Evolutionary conservation across 2,888 invertebrate species (phyloP).

Genomic region (Lutraria lutraria): DNA sequence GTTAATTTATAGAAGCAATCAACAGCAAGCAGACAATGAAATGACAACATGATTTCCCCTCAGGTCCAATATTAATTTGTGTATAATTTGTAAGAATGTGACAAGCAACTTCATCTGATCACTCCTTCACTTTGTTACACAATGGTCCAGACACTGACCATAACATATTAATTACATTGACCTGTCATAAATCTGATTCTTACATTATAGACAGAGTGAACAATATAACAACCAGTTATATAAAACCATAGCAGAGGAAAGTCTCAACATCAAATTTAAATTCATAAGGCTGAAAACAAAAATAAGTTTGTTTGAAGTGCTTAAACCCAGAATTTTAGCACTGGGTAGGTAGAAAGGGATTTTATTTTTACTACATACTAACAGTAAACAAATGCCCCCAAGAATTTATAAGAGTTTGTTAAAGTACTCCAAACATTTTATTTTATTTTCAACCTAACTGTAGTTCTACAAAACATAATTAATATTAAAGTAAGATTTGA

Average conservation of each 20-base stretch:
- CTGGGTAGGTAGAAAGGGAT: too few relatives aligned
- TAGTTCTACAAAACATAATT: not conserved
- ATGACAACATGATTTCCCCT: slow-evolving; percentile 30
- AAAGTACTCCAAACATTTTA: too few relatives aligned
- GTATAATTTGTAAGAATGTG: slow-evolving; percentile 40
- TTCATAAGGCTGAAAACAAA: too few relatives aligned
- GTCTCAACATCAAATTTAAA: too few relatives aligned
- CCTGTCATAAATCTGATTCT: slow-evolving; percentile 7
- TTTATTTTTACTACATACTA: too few relatives aligned
- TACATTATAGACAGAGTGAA: not conserved
- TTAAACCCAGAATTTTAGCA: too few relatives aligned
- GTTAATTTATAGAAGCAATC: not conserved
- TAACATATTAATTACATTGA: slow-evolving; percentile 6
- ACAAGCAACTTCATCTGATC: slow-evolving; percentile 21
- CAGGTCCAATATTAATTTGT: slow-evolving; percentile 7
- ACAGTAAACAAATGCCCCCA: too few relatives aligned
- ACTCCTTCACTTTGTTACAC: not conserved
- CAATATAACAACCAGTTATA: too few relatives aligned
- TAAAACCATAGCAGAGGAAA: too few relatives aligned
- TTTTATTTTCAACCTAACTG: too few relatives aligned
- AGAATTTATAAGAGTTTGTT: too few relatives aligned
- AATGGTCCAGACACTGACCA: slow-evolving; percentile 13
- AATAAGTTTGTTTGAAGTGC: too few relatives aligned
- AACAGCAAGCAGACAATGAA: not conserved
- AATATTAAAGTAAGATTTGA: not conserved